These are phyloP conservation scores for Azemiops feae DNA, from an alignment of 2,113 vertebrate genomes.

Conservation along the genomic window DNA sequence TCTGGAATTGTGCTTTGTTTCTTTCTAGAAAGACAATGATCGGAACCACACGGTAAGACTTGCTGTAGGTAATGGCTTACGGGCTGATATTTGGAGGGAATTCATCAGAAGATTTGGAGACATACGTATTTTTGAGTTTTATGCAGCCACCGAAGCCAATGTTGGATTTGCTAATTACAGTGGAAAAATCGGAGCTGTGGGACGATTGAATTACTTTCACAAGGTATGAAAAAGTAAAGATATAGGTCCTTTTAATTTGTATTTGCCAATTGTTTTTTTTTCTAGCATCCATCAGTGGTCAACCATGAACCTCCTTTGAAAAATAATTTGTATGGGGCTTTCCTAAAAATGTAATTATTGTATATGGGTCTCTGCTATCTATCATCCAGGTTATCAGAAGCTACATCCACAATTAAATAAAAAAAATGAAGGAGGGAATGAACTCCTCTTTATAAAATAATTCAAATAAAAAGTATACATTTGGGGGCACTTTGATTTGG, in stretches of 20 bases:
- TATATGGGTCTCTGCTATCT: no score
- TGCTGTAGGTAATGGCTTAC: constrained; percentile 84
- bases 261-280: not conserved
- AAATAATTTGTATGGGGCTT: not conserved
- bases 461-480: not conserved
- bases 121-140: constrained; percentile 80
- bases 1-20: not conserved
- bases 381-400: not conserved
- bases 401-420: not conserved
- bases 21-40: constrained; percentile 76
- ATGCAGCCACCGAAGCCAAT: constrained; percentile 87
- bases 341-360: not conserved
- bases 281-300: not conserved
- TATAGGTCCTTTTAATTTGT: not conserved
- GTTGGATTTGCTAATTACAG: constrained; percentile 83
- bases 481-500: not conserved
- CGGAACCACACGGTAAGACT: constrained; percentile 78
- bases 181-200: constrained; percentile 81
- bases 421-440: not conserved
- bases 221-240: constrained; percentile 66
- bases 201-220: constrained; percentile 75
- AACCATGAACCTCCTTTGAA: not conserved
- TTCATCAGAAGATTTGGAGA: constrained; percentile 82
- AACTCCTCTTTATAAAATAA: not conserved
- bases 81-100: constrained; percentile 84